Base-by-base conservation (phyloP, 2,113 vertebrate species). In the Gila orcuttii region DNA sequence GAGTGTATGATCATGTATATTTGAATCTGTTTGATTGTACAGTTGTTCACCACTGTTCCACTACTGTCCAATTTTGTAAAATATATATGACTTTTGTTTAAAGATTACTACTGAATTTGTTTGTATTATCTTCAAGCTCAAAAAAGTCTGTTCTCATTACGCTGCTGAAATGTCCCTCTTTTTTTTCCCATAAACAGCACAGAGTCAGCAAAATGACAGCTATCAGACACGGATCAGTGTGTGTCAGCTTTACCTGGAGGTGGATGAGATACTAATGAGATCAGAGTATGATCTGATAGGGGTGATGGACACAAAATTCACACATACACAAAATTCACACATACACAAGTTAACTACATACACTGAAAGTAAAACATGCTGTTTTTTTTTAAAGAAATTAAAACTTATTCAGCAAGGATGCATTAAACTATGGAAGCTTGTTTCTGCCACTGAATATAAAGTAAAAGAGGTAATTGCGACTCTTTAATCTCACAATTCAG, bases 41-140 rank as follows among this genome's bases (percentile, higher is more conserved):
- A 85, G 92, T 88, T 92, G 89, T 92, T 93, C 91, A 93, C 88
- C 86, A 93, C 88, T 89, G 86, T 91, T 94, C 89, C 87, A 93
- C 90, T 90, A 90, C 89, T 94, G 93, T 93, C 91, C 84, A 93
- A 89, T 94, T 94, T 94, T 95, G 93, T 95, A 94, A 92, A 94
- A 94, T 94, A 94, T 86, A 90, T 93, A 92, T 92, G 90, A 91
- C 90, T 28, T 95, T 95, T 95, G 94, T 94, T 93, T 93, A 93
- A 94, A 85, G 86, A 55, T 50, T 60, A 77, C 33, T 31, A 8
- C 47, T 3, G 12, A n/a, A 8, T 62, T 62, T 52, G 47, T 76
- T 76, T 79, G 39, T 64, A 2, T 60, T 13, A 33, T 85, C 42
- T 66, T 71, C 9, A 39, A 73, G 21, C 21, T 3, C 39, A 45